Evolutionary conservation across 1,140 invertebrate species (phyloP), one percentile per base, ranked within the genome.

Genomic region (Drosophila baimaii): DNA sequence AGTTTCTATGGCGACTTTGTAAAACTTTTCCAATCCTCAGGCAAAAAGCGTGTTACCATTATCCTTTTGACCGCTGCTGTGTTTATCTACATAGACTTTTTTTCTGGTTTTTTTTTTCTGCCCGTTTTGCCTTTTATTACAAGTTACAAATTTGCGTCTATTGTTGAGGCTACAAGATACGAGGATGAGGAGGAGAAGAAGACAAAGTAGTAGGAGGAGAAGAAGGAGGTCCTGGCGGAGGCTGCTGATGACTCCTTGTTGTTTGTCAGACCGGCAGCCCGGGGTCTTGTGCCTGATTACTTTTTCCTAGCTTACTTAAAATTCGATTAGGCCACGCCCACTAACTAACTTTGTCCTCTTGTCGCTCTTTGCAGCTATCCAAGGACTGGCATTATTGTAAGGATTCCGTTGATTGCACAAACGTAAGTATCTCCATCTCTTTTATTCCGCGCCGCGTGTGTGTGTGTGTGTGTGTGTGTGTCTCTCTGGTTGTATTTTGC

Each of bases 91-190:
- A 46, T 41, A 56, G 71, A 74, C 57, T 35, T 21, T 73, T 73
- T 72, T 54, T 37, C 35, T 47, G 35, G 4, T 3, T 6, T 29
- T 17, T 55, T 73, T 58, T 63, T 71, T 39, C 44, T 51, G 56
- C 35, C 47, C 43, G 66, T 46, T 44, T 62, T 66, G 82, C 82
- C 79, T 76, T 86, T 86, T 84, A 83, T 84, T 82, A 88, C 82
- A 82, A 69, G 79, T 86, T 88, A 86, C 82, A 86, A 86, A 86
- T 86, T 86, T 86, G 82, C 82, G 82, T 86, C 82, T 86, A 88
- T 86, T 86, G 82, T 84, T 84, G 56, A 46, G 72, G 29, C 39
- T 17, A 35, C 23, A 21, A 46, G 63, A 62, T 35, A 21, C 33
- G 37, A 25, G 62, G 44, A 25, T 23, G 35, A 25, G 62, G 44